Evolutionary conservation across 2,797 vertebrate genomes (phyloP), one percentile per base, ranked within the genome.

Genomic region (Galago senegalensis): DNA sequence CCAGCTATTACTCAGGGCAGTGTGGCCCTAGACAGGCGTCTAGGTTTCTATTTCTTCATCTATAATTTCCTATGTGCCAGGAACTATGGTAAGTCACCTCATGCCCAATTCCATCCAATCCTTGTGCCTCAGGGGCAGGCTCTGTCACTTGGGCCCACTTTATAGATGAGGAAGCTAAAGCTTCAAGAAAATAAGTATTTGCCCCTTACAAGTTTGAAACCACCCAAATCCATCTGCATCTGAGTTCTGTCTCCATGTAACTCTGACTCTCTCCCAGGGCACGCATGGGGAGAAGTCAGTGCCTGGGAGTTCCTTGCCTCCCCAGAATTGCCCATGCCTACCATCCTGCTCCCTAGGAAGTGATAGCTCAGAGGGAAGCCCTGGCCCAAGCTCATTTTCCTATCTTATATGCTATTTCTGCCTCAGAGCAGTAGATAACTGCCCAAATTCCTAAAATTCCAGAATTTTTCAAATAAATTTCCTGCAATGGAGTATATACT

Each of bases 371-470:
- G 6, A 43, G 4, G 16, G 34, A 63, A 34, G 13, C 76, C 58
- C 53, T 6, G 11, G 34, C 27, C 17, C n/a, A 9, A 61, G 17
- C 49, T 75, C 60, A 31, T 94, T 90, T 92, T 65, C 37, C 76
- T 89, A 75, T 80, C 53, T 77, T 27, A 58, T 80, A 70, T 79
- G 31, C 65, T 67, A 40, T 60, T 73, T 89, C 79, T 85, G 79
- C 53, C 86, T 94, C 69, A 25, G n/a, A 89, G 14, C 85, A 87
- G 63, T 83, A 93, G 76, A 49, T 14, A 34, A 11, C 2, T 37
- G 34, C 13, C 61, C 16, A 53, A 84, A 91, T 91, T 63, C 90
- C 73, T 77, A 21, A 61, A 88, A 89, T 92, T 87, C 53, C 81
- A 81, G 76, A 80, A 83, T 77, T 65, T 85, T 49, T 43, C 83